Evolutionary conservation across 2,113 vertebrate species (phyloP).

Genomic region (Ornithorhynchus anatinus): DNA sequence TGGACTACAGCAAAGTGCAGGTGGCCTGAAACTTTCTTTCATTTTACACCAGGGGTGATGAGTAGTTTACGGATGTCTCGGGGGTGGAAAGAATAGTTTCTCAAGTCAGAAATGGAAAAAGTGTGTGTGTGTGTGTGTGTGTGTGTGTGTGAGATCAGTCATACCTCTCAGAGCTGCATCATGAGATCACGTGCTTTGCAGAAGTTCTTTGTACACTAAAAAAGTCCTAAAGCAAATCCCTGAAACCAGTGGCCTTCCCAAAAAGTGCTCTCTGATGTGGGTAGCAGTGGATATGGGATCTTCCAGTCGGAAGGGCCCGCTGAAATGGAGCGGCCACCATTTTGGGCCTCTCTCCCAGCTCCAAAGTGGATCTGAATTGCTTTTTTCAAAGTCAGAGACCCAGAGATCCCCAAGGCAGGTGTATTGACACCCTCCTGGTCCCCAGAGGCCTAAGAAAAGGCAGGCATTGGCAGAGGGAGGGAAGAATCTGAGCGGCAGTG

Average conservation of each 20-base stretch:
- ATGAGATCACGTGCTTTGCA: neutral
- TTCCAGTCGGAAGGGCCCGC: neutral
- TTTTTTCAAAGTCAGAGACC: slow-evolving; percentile 24
- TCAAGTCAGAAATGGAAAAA: no score
- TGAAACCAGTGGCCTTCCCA: neutral
- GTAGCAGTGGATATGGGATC: neutral
- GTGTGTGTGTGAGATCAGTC: no score
- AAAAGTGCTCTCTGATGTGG: neutral
- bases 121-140: no score
- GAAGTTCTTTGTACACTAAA: neutral
- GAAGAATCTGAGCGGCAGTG: slow-evolving; percentile 25
- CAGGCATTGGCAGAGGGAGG: neutral
- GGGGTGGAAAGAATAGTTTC: no score
- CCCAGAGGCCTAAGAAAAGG: slow-evolving; percentile 44
- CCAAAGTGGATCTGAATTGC: slow-evolving; percentile 46
- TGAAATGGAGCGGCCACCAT: slow-evolving; percentile 28
- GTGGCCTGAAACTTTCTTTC: no score
- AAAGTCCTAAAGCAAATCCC: neutral
- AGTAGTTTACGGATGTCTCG: no score
- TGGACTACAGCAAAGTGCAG: no score
- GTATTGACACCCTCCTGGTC: slow-evolving; percentile 18
- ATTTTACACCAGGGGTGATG: no score
- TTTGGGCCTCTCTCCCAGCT: slow-evolving; percentile 36
- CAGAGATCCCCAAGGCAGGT: no score
- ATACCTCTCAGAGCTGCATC: no score